phyloP scores from a whole-genome alignment of 2,797 vertebrate genomes.

The Rallus crepitans region DNA sequence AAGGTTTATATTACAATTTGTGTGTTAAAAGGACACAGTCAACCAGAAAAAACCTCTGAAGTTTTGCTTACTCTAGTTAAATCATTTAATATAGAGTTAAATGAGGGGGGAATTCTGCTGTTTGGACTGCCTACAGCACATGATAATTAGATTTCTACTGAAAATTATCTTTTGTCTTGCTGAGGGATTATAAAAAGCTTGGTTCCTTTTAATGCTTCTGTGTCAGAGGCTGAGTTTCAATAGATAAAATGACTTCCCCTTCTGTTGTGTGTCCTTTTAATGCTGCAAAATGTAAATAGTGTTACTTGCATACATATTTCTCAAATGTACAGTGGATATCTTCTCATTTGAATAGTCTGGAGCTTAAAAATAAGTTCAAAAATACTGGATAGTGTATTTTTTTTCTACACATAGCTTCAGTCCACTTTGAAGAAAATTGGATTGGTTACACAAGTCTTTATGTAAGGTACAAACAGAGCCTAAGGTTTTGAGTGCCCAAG shows the following conservation, averaged over 20 bases:
- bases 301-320: neutral
- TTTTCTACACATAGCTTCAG: conserved; percentile 28
- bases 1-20: conserved; percentile 43
- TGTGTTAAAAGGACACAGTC: conserved; percentile 51
- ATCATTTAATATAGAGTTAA: neutral
- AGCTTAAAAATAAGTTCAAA: conserved; percentile 53
- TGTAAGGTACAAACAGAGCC: conserved; percentile 82
- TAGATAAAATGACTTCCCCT: neutral
- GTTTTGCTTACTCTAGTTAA: neutral
- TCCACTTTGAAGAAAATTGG: conserved; percentile 51
- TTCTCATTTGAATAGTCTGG: conserved; percentile 27
- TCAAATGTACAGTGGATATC: neutral
- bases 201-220: neutral
- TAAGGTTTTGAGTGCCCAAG: conserved; percentile 76
- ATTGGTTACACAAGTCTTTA: conserved; percentile 63
- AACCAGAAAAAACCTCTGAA: neutral
- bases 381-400: conserved; percentile 12
- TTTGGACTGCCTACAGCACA: neutral
- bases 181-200: neutral
- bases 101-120: neutral
- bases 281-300: conserved; percentile 40
- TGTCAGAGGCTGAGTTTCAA: neutral
- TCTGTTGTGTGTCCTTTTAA: conserved; percentile 65
- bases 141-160: neutral
- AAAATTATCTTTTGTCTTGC: neutral